Base-by-base conservation (phyloP, 2,888 invertebrate genomes). In the Zelleria hepariella region DNA sequence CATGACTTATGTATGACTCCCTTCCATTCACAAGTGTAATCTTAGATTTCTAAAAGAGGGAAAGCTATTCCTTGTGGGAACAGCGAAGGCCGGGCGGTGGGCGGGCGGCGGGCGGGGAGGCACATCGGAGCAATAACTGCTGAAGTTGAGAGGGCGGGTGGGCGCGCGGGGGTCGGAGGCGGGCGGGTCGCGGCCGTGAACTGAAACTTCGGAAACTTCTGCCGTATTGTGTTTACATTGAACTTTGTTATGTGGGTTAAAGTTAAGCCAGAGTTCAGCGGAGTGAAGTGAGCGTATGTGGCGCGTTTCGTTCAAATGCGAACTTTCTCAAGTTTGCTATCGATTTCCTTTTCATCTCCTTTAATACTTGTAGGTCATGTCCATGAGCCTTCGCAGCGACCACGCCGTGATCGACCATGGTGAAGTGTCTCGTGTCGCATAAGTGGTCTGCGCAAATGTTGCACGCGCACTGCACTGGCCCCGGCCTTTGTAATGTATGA, bases 211-310 rank as follows among this genome's bases (percentile, higher is more conserved):
- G 78, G 70, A 82, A 85, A 86, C 85, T 86, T 86, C 80, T 78
- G 78, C 77, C 83, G 84, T 86, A 87, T 88, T 87, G 87, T 88
- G 88, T 88, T 88, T 88, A 87, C 87, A 87, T 86, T 86, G 81
- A 88, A 88, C 88, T 88, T 87, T 86, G 87, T 87, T 86, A 88
- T 88, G 86, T 88, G 87, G 88, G 88, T 88, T 88, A 88, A 88
- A 88, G 88, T 88, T 84, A 87, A 88, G 79, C 79, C 78, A 78
- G 87, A 88, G 87, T 88, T 87, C 86, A 81, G 74, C 74, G 74
- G 72, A 83, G 85, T 86, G 80, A 65, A 64, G 62, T 65, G 58
- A 62, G 62, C 64, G 62, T 64, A 59, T 86, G 87, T 86, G 85
- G 74, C 78, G 75, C 76, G 78, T 77, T 78, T 78, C 73, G 75